These are phyloP conservation scores for Sandelia bainsii DNA, from an alignment of 2,797 vertebrate genomes.

Conservation along the genomic window DNA sequence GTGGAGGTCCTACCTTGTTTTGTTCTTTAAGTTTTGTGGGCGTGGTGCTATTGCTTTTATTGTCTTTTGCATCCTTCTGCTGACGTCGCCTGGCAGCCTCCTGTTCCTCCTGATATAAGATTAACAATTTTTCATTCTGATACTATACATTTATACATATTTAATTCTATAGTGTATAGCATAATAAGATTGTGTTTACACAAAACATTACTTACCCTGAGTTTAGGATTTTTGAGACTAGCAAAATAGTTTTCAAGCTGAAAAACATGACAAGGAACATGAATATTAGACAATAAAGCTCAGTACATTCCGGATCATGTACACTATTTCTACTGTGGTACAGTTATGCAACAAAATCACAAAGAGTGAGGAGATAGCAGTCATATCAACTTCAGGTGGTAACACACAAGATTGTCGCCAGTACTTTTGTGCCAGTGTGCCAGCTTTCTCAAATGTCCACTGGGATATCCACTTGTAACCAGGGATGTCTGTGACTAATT, in stretches of 20 bases:
- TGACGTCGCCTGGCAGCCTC: conserved; percentile 94
- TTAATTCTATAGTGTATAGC: neutral
- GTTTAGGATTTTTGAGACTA: conserved; percentile 99
- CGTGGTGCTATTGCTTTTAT: conserved; percentile 95
- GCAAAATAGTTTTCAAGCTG: conserved; percentile 99
- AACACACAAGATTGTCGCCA: conserved; percentile 4
- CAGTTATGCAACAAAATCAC: neutral
- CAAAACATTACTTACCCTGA: conserved; percentile 93
- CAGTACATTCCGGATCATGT: neutral
- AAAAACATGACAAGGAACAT: conserved; percentile 35
- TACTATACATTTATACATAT: neutral
- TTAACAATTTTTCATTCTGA: neutral
- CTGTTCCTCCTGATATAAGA: conserved; percentile 92
- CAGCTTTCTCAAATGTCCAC: conserved; percentile 5
- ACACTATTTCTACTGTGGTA: neutral
- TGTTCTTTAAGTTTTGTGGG: conserved; percentile 94
- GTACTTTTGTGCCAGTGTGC: conserved; percentile 9
- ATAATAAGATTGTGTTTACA: neutral
- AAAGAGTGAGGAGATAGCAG: neutral
- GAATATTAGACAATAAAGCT: neutral
- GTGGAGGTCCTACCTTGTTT: conserved; percentile 83
- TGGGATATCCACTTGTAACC: conserved; percentile 9
- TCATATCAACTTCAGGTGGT: neutral
- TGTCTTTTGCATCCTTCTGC: conserved; percentile 92
- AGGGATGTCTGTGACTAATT: conserved; percentile 30